These are phyloP conservation scores for Typhlichthys eigenmanni DNA, from an alignment of 2,797 vertebrate species.

Conservation along the genomic window DNA sequence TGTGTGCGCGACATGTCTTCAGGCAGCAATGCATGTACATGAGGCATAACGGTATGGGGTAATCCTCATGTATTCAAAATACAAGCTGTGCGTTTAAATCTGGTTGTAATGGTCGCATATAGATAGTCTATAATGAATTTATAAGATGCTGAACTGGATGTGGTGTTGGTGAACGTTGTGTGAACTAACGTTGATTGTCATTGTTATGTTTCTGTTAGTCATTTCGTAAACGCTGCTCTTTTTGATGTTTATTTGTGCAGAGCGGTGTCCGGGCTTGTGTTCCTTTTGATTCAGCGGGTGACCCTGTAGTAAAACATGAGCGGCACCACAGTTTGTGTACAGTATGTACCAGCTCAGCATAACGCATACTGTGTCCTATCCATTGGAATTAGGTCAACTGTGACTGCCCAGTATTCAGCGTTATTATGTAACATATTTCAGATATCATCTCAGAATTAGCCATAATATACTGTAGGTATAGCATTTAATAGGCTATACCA, in stretches of 20 bases:
- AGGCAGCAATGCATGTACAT: constrained; percentile 14
- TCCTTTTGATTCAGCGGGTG: constrained; percentile 29
- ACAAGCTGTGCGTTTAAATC: background rate
- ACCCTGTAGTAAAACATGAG: constrained; percentile 48
- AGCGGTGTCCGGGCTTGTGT: constrained; percentile 48
- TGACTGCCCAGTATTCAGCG: constrained; percentile 41
- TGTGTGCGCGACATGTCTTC: constrained; percentile 6
- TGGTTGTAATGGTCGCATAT: background rate
- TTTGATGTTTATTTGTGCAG: constrained; percentile 15
- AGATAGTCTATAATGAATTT: too few relatives aligned
- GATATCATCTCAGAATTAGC: constrained; percentile 57
- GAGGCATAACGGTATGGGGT: constrained; percentile 14
- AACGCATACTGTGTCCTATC: constrained; percentile 41
- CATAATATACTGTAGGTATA: constrained; percentile 15
- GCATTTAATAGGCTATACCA: too few relatives aligned
- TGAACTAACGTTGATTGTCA: background rate
- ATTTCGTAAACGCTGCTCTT: background rate
- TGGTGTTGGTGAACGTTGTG: constrained; percentile 13
- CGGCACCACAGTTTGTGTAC: constrained; percentile 27
- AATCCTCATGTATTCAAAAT: too few relatives aligned
- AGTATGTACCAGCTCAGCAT: constrained; percentile 41
- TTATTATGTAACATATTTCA: constrained; percentile 65
- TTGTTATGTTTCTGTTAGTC: background rate
- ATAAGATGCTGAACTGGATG: too few relatives aligned
- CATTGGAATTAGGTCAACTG: constrained; percentile 64